These are phyloP conservation scores for Machaerirhynchus nigripectus DNA, from an alignment of 2,113 vertebrate species.

Conservation along the genomic window DNA sequence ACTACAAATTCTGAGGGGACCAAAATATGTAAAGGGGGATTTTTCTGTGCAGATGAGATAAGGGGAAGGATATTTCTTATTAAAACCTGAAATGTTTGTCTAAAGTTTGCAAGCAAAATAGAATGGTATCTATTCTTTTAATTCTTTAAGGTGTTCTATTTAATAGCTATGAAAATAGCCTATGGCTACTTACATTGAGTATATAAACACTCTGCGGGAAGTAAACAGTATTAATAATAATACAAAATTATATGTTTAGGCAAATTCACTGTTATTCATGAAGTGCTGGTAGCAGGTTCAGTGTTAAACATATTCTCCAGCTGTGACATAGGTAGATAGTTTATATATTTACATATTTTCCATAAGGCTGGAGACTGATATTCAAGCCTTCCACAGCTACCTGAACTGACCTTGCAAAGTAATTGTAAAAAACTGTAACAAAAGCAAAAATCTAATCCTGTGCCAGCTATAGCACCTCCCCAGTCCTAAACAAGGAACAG, in stretches of 20 bases:
- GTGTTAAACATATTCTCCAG: background rate
- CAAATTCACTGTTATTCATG: background rate
- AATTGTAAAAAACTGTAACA: background rate
- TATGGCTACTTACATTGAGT: background rate
- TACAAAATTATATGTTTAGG: background rate
- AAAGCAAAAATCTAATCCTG: background rate
- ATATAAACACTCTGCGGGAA: background rate
- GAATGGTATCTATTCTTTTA: background rate
- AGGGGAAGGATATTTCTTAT: background rate
- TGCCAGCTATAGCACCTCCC: background rate
- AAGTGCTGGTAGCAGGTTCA: background rate
- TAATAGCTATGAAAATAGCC: background rate
- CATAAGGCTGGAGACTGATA: background rate
- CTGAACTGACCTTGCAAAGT: background rate
- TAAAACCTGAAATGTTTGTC: background rate
- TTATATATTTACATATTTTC: background rate
- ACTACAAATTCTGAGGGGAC: background rate
- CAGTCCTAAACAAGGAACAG: background rate
- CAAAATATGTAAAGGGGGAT: background rate
- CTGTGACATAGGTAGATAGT: background rate
- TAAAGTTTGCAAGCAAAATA: background rate
- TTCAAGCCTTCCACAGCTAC: background rate
- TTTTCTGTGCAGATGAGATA: background rate
- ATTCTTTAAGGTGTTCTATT: background rate
- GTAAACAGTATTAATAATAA: background rate